Conservation (phyloP, 2,113 vertebrate species). For the Phaetusa simplex region DNA sequence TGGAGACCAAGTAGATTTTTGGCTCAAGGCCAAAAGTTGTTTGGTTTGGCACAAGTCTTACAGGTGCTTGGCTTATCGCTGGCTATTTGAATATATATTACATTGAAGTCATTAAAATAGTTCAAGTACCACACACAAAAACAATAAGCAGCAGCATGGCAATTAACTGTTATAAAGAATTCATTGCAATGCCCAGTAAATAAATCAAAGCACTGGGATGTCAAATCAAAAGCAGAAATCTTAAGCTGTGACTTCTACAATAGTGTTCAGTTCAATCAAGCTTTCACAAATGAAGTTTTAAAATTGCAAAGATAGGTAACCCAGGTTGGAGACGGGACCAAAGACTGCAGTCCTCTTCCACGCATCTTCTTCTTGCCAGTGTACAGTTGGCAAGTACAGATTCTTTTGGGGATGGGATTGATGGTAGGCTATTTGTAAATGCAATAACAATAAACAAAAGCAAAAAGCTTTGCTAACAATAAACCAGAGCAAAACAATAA, state of each 20-base stretch:
- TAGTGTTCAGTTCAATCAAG: not conserved
- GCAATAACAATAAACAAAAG: not conserved
- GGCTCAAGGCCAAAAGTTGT: not conserved
- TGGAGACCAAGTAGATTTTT: not conserved
- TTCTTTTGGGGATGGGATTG: not conserved
- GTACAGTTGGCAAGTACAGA: not conserved
- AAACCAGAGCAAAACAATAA: not conserved
- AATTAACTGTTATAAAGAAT: not conserved
- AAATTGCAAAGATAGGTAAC: not conserved
- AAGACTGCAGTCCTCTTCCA: not conserved
- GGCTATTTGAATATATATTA: slow-evolving; percentile 3
- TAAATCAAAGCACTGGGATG: not conserved
- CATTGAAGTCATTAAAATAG: not conserved
- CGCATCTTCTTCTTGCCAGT: not conserved
- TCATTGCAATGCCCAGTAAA: not conserved
- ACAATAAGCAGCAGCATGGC: not conserved
- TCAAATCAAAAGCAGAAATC: not conserved
- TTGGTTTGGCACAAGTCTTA: slow-evolving; percentile 14
- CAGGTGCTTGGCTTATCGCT: slow-evolving; percentile 9
- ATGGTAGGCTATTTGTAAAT: not conserved
- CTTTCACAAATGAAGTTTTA: not conserved
- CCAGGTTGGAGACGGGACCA: not conserved
- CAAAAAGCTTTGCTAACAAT: too few relatives aligned
- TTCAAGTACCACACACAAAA: not conserved
- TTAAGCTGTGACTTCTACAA: not conserved